Conservation (phyloP, 2,888 invertebrate genomes). For the Pterobdella sp. region DNA sequence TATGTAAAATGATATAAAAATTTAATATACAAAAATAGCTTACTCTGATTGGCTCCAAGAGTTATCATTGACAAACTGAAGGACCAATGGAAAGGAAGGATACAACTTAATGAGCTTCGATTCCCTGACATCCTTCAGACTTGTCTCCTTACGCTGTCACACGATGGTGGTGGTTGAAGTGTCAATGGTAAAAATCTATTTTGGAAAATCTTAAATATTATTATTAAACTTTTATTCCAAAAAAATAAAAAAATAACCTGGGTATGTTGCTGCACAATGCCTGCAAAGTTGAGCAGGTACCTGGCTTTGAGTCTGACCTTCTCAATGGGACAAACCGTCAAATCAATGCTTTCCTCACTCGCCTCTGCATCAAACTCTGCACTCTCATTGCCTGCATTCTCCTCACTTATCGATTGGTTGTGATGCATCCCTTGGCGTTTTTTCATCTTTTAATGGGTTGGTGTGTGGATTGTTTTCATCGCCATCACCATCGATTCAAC, state of each 20-base stretch:
- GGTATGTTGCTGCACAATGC: background rate
- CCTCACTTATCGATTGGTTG: background rate
- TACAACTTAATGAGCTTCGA: slow-evolving; percentile 11
- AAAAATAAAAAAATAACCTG: background rate
- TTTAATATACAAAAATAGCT: no score
- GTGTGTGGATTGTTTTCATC: no score
- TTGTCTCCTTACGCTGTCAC: background rate
- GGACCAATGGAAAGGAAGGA: slow-evolving; percentile 22
- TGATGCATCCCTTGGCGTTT: slow-evolving; percentile 10
- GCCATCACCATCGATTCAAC: no score
- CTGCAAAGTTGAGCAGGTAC: slow-evolving; percentile 17
- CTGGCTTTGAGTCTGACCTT: slow-evolving; percentile 9
- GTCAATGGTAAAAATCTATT: background rate
- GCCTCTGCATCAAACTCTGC: background rate
- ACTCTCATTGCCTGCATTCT: background rate
- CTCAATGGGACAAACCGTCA: slow-evolving; percentile 14
- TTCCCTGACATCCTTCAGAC: background rate
- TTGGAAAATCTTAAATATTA: background rate
- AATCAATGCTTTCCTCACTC: background rate
- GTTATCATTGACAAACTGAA: slow-evolving; percentile 19
- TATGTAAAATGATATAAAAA: no score
- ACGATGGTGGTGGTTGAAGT: background rate
- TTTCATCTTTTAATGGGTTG: slow-evolving; percentile 20
- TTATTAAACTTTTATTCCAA: background rate
- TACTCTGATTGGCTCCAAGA: slow-evolving; percentile 23